These are phyloP conservation scores for Drosophila aldrichi DNA, from an alignment of 2,888 invertebrate genomes.

Conservation along the genomic window DNA sequence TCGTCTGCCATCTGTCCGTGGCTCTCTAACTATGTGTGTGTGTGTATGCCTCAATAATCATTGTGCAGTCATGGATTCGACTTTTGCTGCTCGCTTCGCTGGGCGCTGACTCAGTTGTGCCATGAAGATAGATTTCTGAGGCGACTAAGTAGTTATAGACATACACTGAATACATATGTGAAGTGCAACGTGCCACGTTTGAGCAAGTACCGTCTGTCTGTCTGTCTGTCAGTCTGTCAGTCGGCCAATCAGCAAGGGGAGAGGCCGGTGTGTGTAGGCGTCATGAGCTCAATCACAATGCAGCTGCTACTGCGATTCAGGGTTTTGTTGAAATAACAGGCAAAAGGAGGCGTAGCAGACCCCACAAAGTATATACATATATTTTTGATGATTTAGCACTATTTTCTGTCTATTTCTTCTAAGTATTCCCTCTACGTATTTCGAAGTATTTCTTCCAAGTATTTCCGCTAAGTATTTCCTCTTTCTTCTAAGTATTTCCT, in stretches of 20 bases:
- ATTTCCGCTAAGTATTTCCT: too few relatives aligned
- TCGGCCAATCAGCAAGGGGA: slow-evolving; percentile 17
- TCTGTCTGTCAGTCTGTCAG: slow-evolving; percentile 36
- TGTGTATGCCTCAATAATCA: slow-evolving; percentile 64
- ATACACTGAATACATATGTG: slow-evolving; percentile 43
- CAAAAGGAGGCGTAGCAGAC: too few relatives aligned
- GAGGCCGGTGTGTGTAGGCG: not conserved
- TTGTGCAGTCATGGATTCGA: slow-evolving; percentile 65
- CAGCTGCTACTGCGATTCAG: slow-evolving; percentile 4
- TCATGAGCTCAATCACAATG: not conserved
- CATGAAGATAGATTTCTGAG: slow-evolving; percentile 24
- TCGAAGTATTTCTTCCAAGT: too few relatives aligned
- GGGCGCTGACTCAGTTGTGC: slow-evolving; percentile 40
- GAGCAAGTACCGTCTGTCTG: slow-evolving; percentile 55
- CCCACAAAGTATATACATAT: too few relatives aligned
- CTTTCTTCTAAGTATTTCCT: too few relatives aligned
- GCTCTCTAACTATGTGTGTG: not conserved
- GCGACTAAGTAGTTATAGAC: not conserved
- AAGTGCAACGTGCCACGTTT: slow-evolving; percentile 52
- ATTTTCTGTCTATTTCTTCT: too few relatives aligned
- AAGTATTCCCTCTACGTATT: too few relatives aligned
- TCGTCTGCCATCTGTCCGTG: slow-evolving; percentile 14
- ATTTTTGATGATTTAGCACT: too few relatives aligned
- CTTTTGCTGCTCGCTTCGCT: slow-evolving; percentile 55
- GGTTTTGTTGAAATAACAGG: too few relatives aligned